phyloP scores from a whole-genome alignment of 2,113 vertebrate species.

The Petroica traversi region DNA sequence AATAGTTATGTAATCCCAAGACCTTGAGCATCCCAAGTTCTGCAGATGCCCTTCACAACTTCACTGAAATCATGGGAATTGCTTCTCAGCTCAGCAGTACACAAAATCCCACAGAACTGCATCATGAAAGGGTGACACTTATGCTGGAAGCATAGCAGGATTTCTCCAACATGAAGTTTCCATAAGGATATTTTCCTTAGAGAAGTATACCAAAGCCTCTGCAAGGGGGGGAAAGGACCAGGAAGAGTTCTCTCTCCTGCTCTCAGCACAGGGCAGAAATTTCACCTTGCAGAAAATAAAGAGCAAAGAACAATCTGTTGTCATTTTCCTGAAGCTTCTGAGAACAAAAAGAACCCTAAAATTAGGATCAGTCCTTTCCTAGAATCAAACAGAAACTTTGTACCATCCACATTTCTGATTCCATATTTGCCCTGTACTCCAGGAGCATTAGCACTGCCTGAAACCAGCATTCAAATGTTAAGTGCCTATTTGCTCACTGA shows the following conservation, averaged over 20 bases:
- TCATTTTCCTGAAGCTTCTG: not conserved
- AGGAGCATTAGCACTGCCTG: not conserved
- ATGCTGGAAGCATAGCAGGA: not conserved
- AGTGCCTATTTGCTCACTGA: not conserved
- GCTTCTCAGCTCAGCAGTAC: not conserved
- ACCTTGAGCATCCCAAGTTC: not conserved
- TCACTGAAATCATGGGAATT: not conserved
- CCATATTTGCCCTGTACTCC: rapidly evolving
- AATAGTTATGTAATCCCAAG: not conserved
- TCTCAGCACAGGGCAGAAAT: not conserved
- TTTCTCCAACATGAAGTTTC: not conserved
- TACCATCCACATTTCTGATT: not conserved
- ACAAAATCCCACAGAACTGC: not conserved
- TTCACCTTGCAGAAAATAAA: not conserved
- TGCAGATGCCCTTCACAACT: not conserved
- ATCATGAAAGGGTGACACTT: not conserved
- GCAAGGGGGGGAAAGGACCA: not conserved
- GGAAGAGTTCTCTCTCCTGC: not conserved
- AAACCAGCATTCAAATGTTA: not conserved
- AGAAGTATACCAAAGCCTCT: not conserved
- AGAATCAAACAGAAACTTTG: not conserved
- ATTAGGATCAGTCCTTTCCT: not conserved
- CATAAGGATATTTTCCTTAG: not conserved
- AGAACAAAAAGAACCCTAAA: not conserved
- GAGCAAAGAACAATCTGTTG: not conserved